Evolutionary conservation across 2,797 vertebrate species (phyloP).

Genomic region (Anolis apletophallus): DNA sequence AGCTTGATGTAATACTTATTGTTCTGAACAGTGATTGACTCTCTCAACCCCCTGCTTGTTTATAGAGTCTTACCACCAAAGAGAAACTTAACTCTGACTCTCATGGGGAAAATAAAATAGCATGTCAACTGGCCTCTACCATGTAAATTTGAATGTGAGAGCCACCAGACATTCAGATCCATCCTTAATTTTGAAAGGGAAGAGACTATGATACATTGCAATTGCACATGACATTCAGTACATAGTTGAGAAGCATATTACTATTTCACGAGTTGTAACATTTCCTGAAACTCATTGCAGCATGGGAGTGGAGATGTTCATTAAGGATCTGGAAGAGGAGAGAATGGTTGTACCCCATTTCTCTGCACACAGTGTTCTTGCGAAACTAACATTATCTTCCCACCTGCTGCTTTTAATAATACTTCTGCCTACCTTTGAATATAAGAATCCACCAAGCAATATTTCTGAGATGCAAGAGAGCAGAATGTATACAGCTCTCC

Average conservation of each 20-base stretch:
- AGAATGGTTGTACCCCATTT: not conserved
- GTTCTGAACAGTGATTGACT: not conserved
- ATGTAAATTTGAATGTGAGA: not conserved
- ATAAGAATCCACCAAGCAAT: too few species aligned
- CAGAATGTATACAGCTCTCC: too few species aligned
- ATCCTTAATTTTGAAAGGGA: not conserved
- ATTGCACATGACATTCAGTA: not conserved
- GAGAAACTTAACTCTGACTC: not conserved
- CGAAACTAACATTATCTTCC: not conserved
- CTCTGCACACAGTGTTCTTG: too few species aligned
- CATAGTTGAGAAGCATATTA: not conserved
- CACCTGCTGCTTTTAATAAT: not conserved
- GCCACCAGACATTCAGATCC: not conserved
- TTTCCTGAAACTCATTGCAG: not conserved
- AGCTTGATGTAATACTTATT: not conserved
- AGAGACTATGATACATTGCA: too few species aligned
- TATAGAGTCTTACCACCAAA: not conserved
- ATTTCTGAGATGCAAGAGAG: too few species aligned
- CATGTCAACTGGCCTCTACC: not conserved
- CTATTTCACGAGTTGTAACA: not conserved
- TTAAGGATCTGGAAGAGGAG: too few species aligned
- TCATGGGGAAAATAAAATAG: not conserved
- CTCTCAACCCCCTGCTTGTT: constrained; percentile 12
- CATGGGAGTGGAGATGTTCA: not conserved
- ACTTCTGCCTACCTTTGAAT: too few species aligned